These are phyloP conservation scores for Pentalonia nigronervosa DNA, from an alignment of 1,140 invertebrate species.

Conservation along the genomic window DNA sequence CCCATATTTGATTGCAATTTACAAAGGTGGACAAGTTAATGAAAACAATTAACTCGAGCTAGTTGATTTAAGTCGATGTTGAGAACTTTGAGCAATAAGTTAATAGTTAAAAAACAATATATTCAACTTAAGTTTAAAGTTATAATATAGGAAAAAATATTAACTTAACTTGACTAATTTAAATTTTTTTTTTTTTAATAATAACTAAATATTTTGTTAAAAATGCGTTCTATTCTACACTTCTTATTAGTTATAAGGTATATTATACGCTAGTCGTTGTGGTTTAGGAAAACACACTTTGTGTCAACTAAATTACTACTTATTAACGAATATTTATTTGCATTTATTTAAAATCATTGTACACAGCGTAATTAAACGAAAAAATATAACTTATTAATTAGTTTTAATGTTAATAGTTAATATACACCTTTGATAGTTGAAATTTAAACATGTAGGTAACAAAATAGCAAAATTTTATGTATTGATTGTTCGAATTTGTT, in stretches of 20 bases:
- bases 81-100: background rate
- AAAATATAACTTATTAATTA: background rate
- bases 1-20: background rate
- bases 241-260: background rate
- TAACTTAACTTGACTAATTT: too few relatives aligned
- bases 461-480: background rate
- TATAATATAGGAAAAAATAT: background rate
- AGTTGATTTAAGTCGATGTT: background rate
- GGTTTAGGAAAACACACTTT: background rate
- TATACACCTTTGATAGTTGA: too few relatives aligned
- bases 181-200: background rate
- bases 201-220: background rate
- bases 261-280: background rate
- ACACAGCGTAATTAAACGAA: background rate
- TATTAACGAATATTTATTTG: background rate
- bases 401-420: background rate
- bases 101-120: background rate
- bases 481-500: background rate
- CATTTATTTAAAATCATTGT: background rate
- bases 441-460: background rate
- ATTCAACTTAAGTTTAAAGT: background rate
- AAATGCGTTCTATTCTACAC: background rate
- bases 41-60: background rate
- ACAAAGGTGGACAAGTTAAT: background rate
- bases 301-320: background rate